Base-by-base conservation (phyloP, 2,888 invertebrate species). In the Sinotaia quadrata region DNA sequence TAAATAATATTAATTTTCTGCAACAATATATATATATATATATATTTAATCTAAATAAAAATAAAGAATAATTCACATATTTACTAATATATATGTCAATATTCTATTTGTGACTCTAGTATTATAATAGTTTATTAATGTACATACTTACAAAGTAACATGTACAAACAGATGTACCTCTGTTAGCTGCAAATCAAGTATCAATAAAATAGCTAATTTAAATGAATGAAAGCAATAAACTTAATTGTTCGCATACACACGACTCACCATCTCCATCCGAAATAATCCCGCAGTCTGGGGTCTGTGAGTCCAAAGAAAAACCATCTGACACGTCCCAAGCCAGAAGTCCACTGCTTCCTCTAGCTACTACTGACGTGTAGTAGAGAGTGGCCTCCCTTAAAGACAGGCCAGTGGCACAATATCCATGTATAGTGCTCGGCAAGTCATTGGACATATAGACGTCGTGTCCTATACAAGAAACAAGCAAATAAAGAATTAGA, bases 191-290 rank as follows among this genome's bases (percentile, higher is more conserved):
- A 41, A 3, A 12, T 18, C 41, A 41, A 41, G 3, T 41, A 41
- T 3, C 15, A n/a, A n/a, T 41, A 41, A 18, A 18, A 18, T 3
- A 41, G n/a, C 15, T n/a, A 41, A 41, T 41, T 18, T 18, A 41
- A 12, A 41, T 2, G 2, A 2, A 41, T 18, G 41, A 41, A 41
- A 2, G 41, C n/a, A 41, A 41, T 41, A n/a, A 41, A 41, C 1
- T 41, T 1, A 41, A 41, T 41, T 41, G n/a, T 41, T 12, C n/a
- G n/a, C n/a, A 1, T 18, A 18, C 41, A 41, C 15, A 1, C 15
- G n/a, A 41, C 67, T 33, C 34, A 70, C 70, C 69, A 12, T 49
- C 15, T 18, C 70, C 70, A 41, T 70, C 70, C 47, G 57, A 29
- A 7, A 70, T 61, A 10, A 61, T 4, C 27, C 70, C 70, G 49